phyloP scores from a whole-genome alignment of 2,113 vertebrate species.

The Pterophyllum scalare region DNA sequence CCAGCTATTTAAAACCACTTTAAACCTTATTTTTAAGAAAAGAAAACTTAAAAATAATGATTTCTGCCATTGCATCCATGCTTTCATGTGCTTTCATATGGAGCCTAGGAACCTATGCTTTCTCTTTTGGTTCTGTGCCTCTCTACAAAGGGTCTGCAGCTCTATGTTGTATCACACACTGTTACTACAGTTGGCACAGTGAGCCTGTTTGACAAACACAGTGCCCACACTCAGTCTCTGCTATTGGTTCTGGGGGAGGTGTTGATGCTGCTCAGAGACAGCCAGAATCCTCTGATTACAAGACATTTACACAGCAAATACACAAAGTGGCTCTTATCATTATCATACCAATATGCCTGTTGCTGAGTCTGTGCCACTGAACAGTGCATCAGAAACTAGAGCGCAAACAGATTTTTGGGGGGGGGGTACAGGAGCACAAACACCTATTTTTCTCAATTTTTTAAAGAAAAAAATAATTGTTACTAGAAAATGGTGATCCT shows the following conservation, averaged over 20 bases:
- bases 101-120: neutral
- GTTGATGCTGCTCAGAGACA: slow-evolving; percentile 31
- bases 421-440: neutral
- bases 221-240: slow-evolving; percentile 41
- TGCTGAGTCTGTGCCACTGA: slow-evolving; percentile 1
- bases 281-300: slow-evolving; percentile 32
- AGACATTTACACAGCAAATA: slow-evolving; percentile 42
- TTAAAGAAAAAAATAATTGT: neutral
- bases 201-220: slow-evolving; percentile 11
- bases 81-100: neutral
- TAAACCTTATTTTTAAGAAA: neutral
- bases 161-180: neutral
- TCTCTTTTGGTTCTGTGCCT: neutral
- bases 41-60: neutral
- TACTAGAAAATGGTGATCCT: too few relatives aligned
- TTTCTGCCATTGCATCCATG: neutral
- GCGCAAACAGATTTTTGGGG: neutral
- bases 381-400: neutral
- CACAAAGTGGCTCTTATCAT: slow-evolving; percentile 7
- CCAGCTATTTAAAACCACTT: neutral
- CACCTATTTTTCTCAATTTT: neutral
- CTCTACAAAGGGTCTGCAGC: slow-evolving; percentile 11
- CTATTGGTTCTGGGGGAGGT: slow-evolving; percentile 35
- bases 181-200: slow-evolving; percentile 6
- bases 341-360: slow-evolving; percentile 21